phyloP scores from a whole-genome alignment of 2,797 vertebrate genomes.

The Sitta carolinensis region DNA sequence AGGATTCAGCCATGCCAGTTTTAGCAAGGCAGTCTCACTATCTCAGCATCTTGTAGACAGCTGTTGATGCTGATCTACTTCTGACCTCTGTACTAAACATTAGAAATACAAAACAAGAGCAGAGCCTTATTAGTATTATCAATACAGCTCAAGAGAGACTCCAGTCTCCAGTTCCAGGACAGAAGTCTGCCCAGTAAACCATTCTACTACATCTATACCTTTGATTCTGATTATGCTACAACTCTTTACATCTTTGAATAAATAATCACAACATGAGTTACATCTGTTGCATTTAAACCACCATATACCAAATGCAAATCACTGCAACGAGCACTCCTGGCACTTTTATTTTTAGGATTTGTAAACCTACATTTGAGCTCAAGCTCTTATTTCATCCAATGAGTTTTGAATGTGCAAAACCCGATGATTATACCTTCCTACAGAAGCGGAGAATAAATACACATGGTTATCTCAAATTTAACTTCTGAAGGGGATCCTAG shows the following conservation, averaged over 20 bases:
- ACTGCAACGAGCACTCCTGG: fast-evolving
- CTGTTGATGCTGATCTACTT: background rate
- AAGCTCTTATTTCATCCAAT: background rate
- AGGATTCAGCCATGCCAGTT: background rate
- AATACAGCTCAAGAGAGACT: background rate
- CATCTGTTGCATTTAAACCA: background rate
- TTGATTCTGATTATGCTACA: background rate
- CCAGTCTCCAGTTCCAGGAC: fast-evolving
- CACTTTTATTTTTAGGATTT: background rate
- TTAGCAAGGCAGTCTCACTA: background rate
- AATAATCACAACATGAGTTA: background rate
- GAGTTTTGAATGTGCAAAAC: background rate
- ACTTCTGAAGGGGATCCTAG: background rate
- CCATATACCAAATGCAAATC: background rate
- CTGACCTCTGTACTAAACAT: background rate
- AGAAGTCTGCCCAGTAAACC: background rate
- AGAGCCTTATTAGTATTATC: background rate
- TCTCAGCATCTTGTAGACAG: background rate
- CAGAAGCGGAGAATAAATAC: background rate
- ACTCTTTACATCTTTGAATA: background rate
- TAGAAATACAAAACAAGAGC: background rate
- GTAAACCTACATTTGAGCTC: background rate
- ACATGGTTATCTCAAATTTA: background rate
- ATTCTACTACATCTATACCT: background rate
- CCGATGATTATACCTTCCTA: background rate